Base-by-base conservation (phyloP, 2,888 invertebrate genomes). In the Seladonia tumulorum region DNA sequence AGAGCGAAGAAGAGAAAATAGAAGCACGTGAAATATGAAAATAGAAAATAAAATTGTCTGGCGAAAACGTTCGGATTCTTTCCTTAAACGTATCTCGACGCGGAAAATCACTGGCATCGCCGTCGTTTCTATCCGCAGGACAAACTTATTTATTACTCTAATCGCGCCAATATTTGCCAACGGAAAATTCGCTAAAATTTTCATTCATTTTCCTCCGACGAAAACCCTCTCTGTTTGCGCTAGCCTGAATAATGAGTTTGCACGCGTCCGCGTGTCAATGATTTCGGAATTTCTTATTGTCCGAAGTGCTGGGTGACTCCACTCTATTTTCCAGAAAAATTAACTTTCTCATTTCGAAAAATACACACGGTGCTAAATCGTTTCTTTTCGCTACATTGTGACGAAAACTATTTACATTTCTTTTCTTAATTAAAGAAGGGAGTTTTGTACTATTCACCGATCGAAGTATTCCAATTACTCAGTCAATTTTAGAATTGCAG, bases 21-120 rank as follows among this genome's bases (percentile, higher is more conserved):
- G 63, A 60, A 75, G 39, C 35, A 72, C 57, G 63, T 76, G 76
- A 73, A 63, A 75, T 66, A 77, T 35, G 71, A 79, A 76, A 76
- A 76, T 74, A 72, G 79, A 78, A 74, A 39, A 63, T 29, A 71
- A 66, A 63, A 68, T 42, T 57, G 25, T 76, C 18, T 53, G n/a
- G 29, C 45, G 25, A 16, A 12, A 60, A 39, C 18, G 49, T 60
- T 76, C 60, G 39, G 57, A 75, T 63, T 63, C 68, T 60, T 12
- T 29, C 29, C 42, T 45, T 25, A 22, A 25, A 16, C 25, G 45
- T 25, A 63, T 60, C 47, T 45, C 42, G 18, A 29, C 25, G 47
- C 29, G 72, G 45, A 2, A 45, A 60, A 63, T 42, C 39, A 68
- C 39, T n/a, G 39, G 68, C 35, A 39, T 39, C 22, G 8, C 22